phyloP scores from a whole-genome alignment of 2,113 vertebrate species.

The Dissostichus mawsoni region DNA sequence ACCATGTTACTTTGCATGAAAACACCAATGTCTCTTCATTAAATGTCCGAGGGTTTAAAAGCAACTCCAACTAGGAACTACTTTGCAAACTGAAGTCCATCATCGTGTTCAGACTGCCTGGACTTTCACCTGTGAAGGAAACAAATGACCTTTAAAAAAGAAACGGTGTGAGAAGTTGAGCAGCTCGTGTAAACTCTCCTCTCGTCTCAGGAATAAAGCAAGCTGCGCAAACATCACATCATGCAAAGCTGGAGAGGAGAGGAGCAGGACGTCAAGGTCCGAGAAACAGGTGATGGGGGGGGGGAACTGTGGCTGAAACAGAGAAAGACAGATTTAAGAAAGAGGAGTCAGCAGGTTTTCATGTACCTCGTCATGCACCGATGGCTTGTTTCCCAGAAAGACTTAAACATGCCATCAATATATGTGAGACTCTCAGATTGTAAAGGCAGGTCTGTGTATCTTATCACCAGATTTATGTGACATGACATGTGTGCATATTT shows the following conservation, averaged over 20 bases:
- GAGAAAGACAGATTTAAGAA: conserved; percentile 65
- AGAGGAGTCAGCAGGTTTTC: conserved; percentile 25
- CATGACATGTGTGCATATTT: not conserved
- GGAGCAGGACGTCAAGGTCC: conserved; percentile 57
- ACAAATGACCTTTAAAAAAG: conserved; percentile 11
- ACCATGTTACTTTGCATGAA: not conserved
- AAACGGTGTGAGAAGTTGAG: conserved; percentile 73
- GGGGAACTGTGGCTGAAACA: conserved; percentile 83
- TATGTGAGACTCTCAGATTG: conserved; percentile 4
- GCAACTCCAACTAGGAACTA: not conserved
- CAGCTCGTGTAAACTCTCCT: conserved; percentile 79
- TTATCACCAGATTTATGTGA: conserved; percentile 1
- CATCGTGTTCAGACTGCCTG: not conserved
- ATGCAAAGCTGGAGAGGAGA: not conserved
- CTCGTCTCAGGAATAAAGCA: conserved; percentile 64
- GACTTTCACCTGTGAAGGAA: conserved; percentile 48
- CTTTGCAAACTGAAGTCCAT: conserved; percentile 1
- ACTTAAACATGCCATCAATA: not conserved
- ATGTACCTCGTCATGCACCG: conserved; percentile 48
- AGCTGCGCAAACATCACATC: conserved; percentile 77
- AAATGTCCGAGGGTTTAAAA: not conserved
- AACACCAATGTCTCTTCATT: not conserved
- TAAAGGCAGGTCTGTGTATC: not conserved
- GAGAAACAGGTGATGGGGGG: conserved; percentile 81
- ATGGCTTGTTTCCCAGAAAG: conserved; percentile 66